Base-by-base conservation (phyloP, 53 echinoderm and acorn worm genomes). In the Echinometra lucunter region DNA sequence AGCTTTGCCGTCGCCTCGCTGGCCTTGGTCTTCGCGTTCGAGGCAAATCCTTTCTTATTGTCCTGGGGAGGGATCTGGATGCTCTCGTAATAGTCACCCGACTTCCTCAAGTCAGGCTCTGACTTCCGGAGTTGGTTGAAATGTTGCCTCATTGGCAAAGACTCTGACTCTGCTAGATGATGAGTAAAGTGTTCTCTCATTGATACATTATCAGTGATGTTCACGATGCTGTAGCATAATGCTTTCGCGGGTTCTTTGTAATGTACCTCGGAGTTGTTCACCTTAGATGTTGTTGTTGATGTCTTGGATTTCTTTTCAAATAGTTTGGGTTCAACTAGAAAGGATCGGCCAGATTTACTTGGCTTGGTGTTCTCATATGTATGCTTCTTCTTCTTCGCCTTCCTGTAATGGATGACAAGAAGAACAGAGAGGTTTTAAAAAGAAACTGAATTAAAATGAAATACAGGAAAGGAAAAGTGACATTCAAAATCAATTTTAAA, bases 341-440 rank as follows among this genome's bases (percentile, higher is more conserved):
- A 94, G 2, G 55, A 83, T 28, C 94, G 94, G 27, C 94, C 45
- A 30, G 83, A 83, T 58, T 94, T 94, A 4, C 74, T 78, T 1
- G 94, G 94, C 11, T 94, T 94, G 60, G 94, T 94, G 85, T 94
- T 94, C 85, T 94, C 94, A 60, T 94, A 94, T 1, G 57, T 94
- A 66, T 94, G 94, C 66, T 92, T 92, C 94, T 94, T 94, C 94
- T 94, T 94, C 85, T 94, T 94, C 4, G 94, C 94, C 56, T 94
- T 94, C 40, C 94, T 94, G 85, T 38, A 85, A 44, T n/a, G 66
- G 57, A 78, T 78, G 78, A 78, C 19, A 78, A 78, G 17, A 42
- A 40, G 3, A 42, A 42, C 7, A 23, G 19, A 40, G 7, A 78
- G 19, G 21, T 75, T 69, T 60, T 34, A 70, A 70, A 70, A 12